Percentiles rank a stretch among this genome's conserved stretches.
These are phyloP conservation scores for Synchiropus splendidus DNA, from an alignment of 2,113 vertebrate genomes.

Conservation along the genomic window DNA sequence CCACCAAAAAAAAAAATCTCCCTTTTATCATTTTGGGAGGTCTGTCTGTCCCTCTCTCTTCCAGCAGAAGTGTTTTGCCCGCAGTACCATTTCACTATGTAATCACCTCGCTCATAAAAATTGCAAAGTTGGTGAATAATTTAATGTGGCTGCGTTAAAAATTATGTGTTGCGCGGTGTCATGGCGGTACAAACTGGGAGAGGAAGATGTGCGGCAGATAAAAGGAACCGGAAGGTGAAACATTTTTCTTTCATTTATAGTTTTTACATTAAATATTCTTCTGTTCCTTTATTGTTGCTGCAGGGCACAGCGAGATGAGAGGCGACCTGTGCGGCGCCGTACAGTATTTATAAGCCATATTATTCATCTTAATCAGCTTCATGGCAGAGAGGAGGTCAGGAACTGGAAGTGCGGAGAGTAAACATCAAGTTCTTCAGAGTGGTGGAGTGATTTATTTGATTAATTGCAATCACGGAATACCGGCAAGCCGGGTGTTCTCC, in stretches of 20 bases:
- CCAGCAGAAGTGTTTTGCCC: conserved; percentile 51
- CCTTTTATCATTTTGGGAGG: conserved; percentile 13
- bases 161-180: conserved; percentile 53
- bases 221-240: conserved; percentile 29
- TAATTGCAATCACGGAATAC: conserved; percentile 33
- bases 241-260: conserved; percentile 42
- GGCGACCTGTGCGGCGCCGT: not conserved
- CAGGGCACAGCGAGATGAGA: conserved; percentile 25
- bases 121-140: conserved; percentile 64
- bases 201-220: conserved; percentile 28
- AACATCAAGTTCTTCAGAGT: not conserved
- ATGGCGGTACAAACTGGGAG: conserved; percentile 32
- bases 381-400: too few species aligned
- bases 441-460: conserved; percentile 30
- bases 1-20: not conserved
- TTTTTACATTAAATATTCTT: conserved; percentile 27
- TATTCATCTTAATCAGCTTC: conserved; percentile 12
- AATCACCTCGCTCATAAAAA: conserved; percentile 67
- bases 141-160: conserved; percentile 55
- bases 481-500: conserved; percentile 13
- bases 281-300: conserved; percentile 37
- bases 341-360: conserved; percentile 2
- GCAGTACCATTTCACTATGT: conserved; percentile 61
- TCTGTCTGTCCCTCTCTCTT: conserved; percentile 18
- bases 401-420: too few species aligned